A percentile compares a stretch with the other conserved stretches of the same genome.
Evolutionary conservation across 2,888 invertebrate species (phyloP).

Genomic region (Epirrita christyi): DNA sequence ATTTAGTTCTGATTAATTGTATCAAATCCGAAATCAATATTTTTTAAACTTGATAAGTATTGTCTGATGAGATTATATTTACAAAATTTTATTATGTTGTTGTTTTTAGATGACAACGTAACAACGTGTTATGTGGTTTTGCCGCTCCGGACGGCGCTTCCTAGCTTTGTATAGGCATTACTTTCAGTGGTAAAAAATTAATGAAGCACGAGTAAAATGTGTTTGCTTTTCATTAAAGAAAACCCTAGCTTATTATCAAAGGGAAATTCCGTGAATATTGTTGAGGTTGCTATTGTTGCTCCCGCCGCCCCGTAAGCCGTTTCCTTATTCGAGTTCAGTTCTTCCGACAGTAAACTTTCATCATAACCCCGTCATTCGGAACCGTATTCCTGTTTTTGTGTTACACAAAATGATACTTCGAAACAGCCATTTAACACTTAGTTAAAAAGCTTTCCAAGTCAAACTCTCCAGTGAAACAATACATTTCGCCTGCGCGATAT

Average conservation of each 20-base stretch:
- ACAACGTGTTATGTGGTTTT: too few species aligned
- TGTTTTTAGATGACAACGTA: too few species aligned
- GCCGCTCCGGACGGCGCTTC: not conserved
- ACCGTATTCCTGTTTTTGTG: slow-evolving; percentile 27
- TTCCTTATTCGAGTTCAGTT: slow-evolving; percentile 27
- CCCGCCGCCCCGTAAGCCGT: slow-evolving; percentile 18
- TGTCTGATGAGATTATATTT: too few species aligned
- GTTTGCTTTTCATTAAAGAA: slow-evolving; percentile 24
- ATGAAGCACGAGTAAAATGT: slow-evolving; percentile 17
- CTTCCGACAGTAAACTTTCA: slow-evolving; percentile 29
- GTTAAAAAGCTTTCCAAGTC: slow-evolving; percentile 55
- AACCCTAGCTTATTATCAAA: slow-evolving; percentile 24
- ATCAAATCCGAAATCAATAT: too few species aligned
- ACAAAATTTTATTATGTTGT: too few species aligned
- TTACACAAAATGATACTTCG: slow-evolving; percentile 43
- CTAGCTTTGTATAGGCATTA: slow-evolving; percentile 10
- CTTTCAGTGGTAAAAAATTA: slow-evolving; percentile 16
- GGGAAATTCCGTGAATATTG: slow-evolving; percentile 15
- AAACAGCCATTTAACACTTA: slow-evolving; percentile 52
- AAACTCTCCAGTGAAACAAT: slow-evolving; percentile 50
- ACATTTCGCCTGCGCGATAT: slow-evolving; percentile 51
- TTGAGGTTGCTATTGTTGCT: slow-evolving; percentile 25
- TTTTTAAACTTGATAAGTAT: too few species aligned
- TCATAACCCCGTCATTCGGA: slow-evolving; percentile 30
- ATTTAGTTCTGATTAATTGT: too few species aligned